Evolutionary conservation across 2,113 vertebrate genomes (phyloP), one percentile per base, ranked within the genome.

Genomic region (Nothobranchius kuhntae): DNA sequence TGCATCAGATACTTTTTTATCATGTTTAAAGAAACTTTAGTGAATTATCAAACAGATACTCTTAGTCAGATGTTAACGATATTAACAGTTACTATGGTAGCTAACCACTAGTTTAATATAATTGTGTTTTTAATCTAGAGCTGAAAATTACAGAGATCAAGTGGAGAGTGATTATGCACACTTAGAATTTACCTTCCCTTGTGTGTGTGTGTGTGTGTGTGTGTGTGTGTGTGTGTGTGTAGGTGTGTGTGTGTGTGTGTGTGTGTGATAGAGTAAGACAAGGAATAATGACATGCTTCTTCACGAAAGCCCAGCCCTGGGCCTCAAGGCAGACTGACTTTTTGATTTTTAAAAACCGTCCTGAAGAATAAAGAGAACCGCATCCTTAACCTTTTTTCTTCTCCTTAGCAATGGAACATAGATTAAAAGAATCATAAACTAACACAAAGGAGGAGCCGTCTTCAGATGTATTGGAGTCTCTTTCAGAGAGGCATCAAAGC

Each of bases 401-500:
- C 92, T 86, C 89, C 30, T 30, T 30, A 87, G 91, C 87, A 91
- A 93, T 93, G 89, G 88, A 90, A 89, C 89, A 91, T 90, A 93
- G 93, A 96, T 95, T 89, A 92, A 94, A 93, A 79, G 92, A 93
- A 94, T 93, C 93, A 91, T 92, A 95, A 94, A 94, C 94, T 95
- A 93, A 95, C 94, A 95, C 92, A 92, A 91, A 94, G 92, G 58
- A 85, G 90, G 93, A 93, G 82, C 85, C 63, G 30, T 93, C 93
- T 95, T 95, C 93, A 95, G 94, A 95, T 91, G 91, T 93, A 91
- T 92, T 91, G 91, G 54, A 87, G 90, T 51, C 92, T 89, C 89
- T 80, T 92, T 83, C 86, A 92, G 92, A 92, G 89, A 90, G 71
- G 89, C 93, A 93, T 95, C 94, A 94, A 94, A 96, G 93, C 83